Percentiles rank a stretch among this genome's conserved stretches.
Evolutionary conservation across 2,888 invertebrate genomes (phyloP).

Genomic region (Slavum lentiscoides): DNA sequence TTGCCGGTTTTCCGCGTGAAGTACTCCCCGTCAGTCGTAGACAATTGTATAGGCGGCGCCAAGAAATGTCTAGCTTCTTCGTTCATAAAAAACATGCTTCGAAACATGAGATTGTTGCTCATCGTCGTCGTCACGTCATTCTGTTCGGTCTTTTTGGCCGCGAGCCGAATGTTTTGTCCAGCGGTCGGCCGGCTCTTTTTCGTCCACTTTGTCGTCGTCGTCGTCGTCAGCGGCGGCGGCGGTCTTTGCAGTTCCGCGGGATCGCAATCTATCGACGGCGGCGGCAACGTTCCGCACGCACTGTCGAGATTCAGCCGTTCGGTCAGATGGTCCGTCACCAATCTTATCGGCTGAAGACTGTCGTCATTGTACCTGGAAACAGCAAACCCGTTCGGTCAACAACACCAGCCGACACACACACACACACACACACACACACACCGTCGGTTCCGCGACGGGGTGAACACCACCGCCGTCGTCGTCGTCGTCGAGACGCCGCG

Average conservation of each 20-base stretch:
- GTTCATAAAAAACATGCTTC: conserved; percentile 58
- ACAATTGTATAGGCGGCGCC: conserved; percentile 57
- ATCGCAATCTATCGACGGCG: background rate
- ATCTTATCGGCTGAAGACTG: conserved; percentile 56
- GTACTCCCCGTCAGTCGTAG: conserved; percentile 57
- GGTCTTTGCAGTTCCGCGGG: too few species aligned
- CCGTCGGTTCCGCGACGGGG: too few species aligned
- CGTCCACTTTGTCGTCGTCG: background rate
- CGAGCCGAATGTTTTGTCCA: conserved; percentile 34
- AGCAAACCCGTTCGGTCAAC: background rate
- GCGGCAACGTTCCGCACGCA: conserved; percentile 14
- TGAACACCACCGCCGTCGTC: too few species aligned
- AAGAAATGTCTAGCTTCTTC: conserved; percentile 58
- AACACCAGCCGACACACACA: conserved; percentile 9
- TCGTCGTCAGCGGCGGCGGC: too few species aligned
- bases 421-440: background rate
- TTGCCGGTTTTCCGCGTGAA: conserved; percentile 56
- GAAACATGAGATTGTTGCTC: conserved; percentile 58
- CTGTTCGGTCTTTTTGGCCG: conserved; percentile 40
- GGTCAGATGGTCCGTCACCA: conserved; percentile 56
- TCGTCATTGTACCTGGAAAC: conserved; percentile 42
- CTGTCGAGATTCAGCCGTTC: conserved; percentile 56
- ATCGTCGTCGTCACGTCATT: conserved; percentile 54
- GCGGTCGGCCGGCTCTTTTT: conserved; percentile 13
- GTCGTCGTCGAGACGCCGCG: background rate